A percentile compares a stretch with the other conserved stretches of the same genome.
phyloP scores from a whole-genome alignment of 2,113 vertebrate species.

The Tychaedon coryphoeus region DNA sequence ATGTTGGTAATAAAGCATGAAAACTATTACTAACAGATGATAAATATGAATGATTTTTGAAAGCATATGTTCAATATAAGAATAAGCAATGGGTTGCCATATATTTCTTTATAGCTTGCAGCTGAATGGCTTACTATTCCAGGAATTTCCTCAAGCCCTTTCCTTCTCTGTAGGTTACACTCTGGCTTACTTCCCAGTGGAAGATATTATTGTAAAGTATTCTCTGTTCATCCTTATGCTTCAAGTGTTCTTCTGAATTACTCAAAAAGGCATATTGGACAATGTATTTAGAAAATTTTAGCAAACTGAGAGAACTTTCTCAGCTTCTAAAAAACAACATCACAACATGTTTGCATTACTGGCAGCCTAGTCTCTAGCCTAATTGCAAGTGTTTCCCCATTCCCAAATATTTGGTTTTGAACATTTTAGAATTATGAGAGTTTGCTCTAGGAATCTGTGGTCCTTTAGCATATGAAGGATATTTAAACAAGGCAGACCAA shows the following conservation, averaged over 20 bases:
- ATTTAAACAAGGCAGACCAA: background rate
- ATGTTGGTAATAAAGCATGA: conserved; percentile 32
- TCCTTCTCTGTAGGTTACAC: background rate
- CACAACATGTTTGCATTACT: background rate
- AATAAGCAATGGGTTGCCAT: conserved; percentile 6
- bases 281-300: background rate
- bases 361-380: background rate
- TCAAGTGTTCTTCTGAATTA: background rate
- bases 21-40: conserved; percentile 40
- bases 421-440: background rate
- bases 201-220: background rate
- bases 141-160: background rate
- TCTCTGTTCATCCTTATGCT: background rate
- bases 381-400: background rate
- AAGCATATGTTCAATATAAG: conserved; percentile 43
- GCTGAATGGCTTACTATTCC: background rate
- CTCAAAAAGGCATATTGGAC: background rate
- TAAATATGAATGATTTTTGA: conserved; percentile 18
- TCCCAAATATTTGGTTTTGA: background rate
- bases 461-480: background rate
- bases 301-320: background rate
- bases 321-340: background rate
- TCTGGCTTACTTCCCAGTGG: conserved; percentile 1
- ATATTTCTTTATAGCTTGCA: conserved; percentile 29
- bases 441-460: background rate